These are phyloP conservation scores for Thaumetopoea pityocampa DNA, from an alignment of 1,140 invertebrate genomes.

Conservation along the genomic window DNA sequence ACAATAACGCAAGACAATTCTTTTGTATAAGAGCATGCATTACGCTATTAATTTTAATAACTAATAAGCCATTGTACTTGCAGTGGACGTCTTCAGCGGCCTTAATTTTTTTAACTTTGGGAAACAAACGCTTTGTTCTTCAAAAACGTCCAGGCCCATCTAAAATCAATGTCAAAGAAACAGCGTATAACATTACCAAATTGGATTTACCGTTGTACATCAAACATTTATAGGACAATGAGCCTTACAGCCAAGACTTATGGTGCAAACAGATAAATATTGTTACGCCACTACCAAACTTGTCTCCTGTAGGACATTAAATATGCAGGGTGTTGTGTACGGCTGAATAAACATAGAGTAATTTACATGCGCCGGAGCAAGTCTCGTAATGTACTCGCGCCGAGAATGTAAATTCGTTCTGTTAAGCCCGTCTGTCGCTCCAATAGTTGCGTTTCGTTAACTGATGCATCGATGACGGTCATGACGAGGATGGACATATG, in stretches of 20 bases:
- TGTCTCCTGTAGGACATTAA: slow-evolving; percentile 38
- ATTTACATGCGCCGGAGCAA: slow-evolving; percentile 70
- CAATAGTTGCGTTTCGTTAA: slow-evolving; percentile 23
- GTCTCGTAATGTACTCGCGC: slow-evolving; percentile 67
- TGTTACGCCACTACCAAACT: slow-evolving; percentile 16
- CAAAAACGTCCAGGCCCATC: slow-evolving; percentile 33
- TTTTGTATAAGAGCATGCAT: slow-evolving; percentile 3
- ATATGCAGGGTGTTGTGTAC: slow-evolving; percentile 60
- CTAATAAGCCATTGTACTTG: slow-evolving; percentile 22
- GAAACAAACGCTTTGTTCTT: slow-evolving; percentile 31
- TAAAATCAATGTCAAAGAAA: slow-evolving; percentile 66
- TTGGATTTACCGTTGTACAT: slow-evolving; percentile 33
- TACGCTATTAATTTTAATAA: slow-evolving; percentile 7
- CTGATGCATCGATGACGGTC: slow-evolving; percentile 11
- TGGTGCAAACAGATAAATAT: slow-evolving; percentile 17
- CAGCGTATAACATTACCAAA: slow-evolving; percentile 42
- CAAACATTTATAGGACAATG: slow-evolving; percentile 16
- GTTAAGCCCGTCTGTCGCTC: slow-evolving; percentile 39
- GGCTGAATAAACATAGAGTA: slow-evolving; percentile 68
- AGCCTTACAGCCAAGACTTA: slow-evolving; percentile 23
- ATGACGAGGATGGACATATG: no score
- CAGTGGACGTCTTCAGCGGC: slow-evolving; percentile 16
- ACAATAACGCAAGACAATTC: slow-evolving; percentile 1
- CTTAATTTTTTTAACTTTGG: slow-evolving; percentile 13
- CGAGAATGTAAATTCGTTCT: slow-evolving; percentile 63